Evolutionary conservation across 1,140 invertebrate species (phyloP).

Genomic region (Zaprionus ghesquierei): DNA sequence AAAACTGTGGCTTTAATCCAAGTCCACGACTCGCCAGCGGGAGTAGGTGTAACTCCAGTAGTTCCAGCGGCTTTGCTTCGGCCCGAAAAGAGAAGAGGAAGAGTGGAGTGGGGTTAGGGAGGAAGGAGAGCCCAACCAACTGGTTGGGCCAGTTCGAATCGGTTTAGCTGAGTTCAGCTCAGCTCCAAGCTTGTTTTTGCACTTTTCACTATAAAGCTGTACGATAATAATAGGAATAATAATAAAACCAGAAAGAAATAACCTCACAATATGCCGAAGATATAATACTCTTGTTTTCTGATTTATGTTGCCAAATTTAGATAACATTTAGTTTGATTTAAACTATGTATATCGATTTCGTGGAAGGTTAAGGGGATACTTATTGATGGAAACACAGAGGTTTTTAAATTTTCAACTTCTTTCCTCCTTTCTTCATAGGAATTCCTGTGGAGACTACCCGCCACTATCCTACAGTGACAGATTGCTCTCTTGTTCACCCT

Average conservation of each 20-base stretch:
- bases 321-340: no score
- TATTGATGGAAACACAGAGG: neutral
- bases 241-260: slow-evolving; percentile 9
- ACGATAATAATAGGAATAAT: slow-evolving; percentile 34
- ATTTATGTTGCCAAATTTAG: neutral
- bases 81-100: slow-evolving; percentile 10
- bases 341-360: neutral
- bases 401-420: no score
- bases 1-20: slow-evolving; percentile 24
- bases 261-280: neutral
- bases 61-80: slow-evolving; percentile 22
- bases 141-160: slow-evolving; percentile 23
- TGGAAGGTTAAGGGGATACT: neutral
- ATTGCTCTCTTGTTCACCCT: neutral
- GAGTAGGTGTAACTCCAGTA: slow-evolving; percentile 68
- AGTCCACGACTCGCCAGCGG: slow-evolving; percentile 36
- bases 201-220: slow-evolving; percentile 19
- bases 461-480: neutral
- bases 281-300: neutral
- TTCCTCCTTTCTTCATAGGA: no score
- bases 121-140: slow-evolving; percentile 11
- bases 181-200: slow-evolving; percentile 32
- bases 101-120: neutral
- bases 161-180: neutral
- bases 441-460: no score